Evolutionary conservation across 2,113 vertebrate genomes (phyloP), one percentile per base, ranked within the genome.

Genomic region (Melanerpes aurifrons): DNA sequence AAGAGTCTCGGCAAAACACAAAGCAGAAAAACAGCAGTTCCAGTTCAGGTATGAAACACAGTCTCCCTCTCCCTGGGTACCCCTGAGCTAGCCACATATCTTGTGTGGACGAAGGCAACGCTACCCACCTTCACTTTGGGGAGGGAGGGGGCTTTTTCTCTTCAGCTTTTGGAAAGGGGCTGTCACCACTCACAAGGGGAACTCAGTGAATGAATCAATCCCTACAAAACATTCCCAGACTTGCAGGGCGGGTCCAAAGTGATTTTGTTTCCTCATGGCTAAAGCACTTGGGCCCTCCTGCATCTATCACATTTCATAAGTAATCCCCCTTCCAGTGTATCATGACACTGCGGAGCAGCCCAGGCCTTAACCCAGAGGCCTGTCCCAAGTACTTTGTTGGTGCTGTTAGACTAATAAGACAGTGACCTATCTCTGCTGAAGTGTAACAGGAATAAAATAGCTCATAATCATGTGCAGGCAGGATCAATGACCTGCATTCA

Each of bases 1-100:
- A 99, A 98, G 99, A 99, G 91, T 99, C 98, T 82, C 98, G 99
- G 77, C 99, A 99, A 98, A 99, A 98, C 97, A 98, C 98, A 96
- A 99, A 99, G 97, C 99, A 99, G 98, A 99, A 99, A 98, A 98
- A 97, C 97, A 99, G 98, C 98, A 98, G 98, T 96, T 98, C 98
- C 98, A 99, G 98, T 97, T 99, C 99, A 99, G 99, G 99, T 99
- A 99, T 54, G 96, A 97, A 80, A 88, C 12, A 59, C 0, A 4
- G 28, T 66, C 5, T 10, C 45, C 43, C 5, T 64, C 16, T 82
- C 54, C 50, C 68, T 63, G 81, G 88, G 81, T 87, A 61, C 28
- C 76, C 59, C 64, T 74, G 75, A 63, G 45, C 20, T 73, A 47
- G 4, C 64, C 71, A 11, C 0, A 3, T 6, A 4, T 81, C 58